Conservation (phyloP, 2,888 invertebrate genomes). For the Sarcophaga carnaria region DNA sequence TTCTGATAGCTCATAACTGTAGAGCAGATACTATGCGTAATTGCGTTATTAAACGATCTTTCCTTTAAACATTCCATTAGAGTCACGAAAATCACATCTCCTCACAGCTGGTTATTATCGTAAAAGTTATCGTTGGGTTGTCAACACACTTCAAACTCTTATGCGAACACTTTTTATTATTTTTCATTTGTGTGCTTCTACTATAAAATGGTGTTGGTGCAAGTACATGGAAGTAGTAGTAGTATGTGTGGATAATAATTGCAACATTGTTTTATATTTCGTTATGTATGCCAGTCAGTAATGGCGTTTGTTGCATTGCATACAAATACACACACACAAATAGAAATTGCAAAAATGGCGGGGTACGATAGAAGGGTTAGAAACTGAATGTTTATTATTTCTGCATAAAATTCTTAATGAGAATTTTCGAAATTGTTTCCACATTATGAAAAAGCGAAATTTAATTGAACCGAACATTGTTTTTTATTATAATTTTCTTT, state of each 20-base stretch:
- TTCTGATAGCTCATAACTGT: too few species aligned
- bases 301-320: constrained; percentile 47
- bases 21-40: too few species aligned
- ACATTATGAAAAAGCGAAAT: constrained; percentile 68
- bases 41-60: too few species aligned
- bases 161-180: too few species aligned
- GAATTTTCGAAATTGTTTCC: constrained; percentile 66
- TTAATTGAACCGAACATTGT: constrained; percentile 69
- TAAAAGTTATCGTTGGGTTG: not conserved
- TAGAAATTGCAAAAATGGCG: not conserved
- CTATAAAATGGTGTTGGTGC: too few species aligned
- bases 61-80: too few species aligned
- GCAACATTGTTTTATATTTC: constrained; percentile 62
- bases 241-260: constrained; percentile 46
- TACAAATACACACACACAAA: constrained; percentile 9
- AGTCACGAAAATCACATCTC: too few species aligned
- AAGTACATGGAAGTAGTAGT: too few species aligned
- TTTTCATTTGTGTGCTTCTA: too few species aligned
- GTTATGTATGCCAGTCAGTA: constrained; percentile 2
- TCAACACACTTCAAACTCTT: too few species aligned
- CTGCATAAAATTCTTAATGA: constrained; percentile 67
- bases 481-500: constrained; percentile 51
- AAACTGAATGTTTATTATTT: constrained; percentile 64
- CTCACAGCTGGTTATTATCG: too few species aligned
- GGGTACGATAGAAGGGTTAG: not conserved